Evolutionary conservation across 2,888 invertebrate genomes (phyloP).

Genomic region (Atherix ibis): DNA sequence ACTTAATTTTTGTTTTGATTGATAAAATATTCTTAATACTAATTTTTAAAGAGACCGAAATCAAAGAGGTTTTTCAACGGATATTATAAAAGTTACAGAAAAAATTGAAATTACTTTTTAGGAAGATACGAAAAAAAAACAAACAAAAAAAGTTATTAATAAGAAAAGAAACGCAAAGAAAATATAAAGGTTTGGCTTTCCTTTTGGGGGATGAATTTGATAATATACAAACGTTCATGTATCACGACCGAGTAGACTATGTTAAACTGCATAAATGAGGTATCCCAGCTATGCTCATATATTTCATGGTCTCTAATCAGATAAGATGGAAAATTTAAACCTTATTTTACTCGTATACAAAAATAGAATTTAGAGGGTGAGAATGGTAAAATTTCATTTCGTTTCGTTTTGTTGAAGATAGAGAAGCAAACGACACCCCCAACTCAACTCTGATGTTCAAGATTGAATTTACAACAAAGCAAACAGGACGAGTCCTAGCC

Average conservation of each 20-base stretch:
- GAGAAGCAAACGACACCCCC: neutral
- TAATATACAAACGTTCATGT: neutral
- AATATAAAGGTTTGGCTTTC: too few relatives aligned
- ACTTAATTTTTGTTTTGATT: too few relatives aligned
- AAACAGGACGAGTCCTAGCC: too few relatives aligned
- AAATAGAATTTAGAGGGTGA: conserved; percentile 1
- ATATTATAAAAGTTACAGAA: too few relatives aligned
- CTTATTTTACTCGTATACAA: conserved; percentile 1
- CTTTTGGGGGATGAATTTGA: neutral
- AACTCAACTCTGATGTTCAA: conserved; percentile 3
- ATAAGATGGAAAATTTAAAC: conserved; percentile 3
- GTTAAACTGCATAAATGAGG: neutral
- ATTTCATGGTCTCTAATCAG: neutral
- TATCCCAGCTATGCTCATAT: neutral
- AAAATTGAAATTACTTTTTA: too few relatives aligned
- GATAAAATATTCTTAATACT: too few relatives aligned
- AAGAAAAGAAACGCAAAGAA: too few relatives aligned
- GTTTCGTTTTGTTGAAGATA: neutral
- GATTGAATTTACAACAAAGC: too few relatives aligned
- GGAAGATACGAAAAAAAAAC: too few relatives aligned
- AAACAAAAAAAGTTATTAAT: too few relatives aligned
- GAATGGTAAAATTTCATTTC: conserved; percentile 1
- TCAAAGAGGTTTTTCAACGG: too few relatives aligned
- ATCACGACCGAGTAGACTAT: neutral
- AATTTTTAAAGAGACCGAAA: too few relatives aligned